These are phyloP conservation scores for Cephus pulcher DNA, from an alignment of 2,888 invertebrate species.

Conservation along the genomic window DNA sequence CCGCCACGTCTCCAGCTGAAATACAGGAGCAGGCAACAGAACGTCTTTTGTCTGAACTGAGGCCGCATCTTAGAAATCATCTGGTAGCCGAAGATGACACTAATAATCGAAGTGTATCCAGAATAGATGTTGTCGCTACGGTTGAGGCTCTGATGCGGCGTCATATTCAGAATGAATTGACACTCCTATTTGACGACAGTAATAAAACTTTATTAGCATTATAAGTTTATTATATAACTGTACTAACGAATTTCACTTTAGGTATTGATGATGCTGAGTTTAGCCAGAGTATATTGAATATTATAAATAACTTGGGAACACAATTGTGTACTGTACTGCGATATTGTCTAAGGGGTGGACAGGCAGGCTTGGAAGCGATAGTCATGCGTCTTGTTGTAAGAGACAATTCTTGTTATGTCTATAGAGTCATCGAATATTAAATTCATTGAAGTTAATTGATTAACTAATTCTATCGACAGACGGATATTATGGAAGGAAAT, in stretches of 20 bases:
- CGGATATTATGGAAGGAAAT: constrained; percentile 21
- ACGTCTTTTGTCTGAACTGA: constrained; percentile 39
- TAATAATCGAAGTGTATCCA: constrained; percentile 22
- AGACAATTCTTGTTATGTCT: constrained; percentile 13
- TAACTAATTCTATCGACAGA: constrained; percentile 21
- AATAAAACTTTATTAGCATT: too few species aligned
- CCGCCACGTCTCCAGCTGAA: constrained; percentile 18
- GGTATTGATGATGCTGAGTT: constrained; percentile 40
- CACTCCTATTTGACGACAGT: constrained; percentile 31
- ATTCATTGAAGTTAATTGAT: not conserved
- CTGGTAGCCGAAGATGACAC: constrained; percentile 31
- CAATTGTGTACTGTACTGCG: constrained; percentile 45
- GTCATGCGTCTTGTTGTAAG: constrained; percentile 64
- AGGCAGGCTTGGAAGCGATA: constrained; percentile 63
- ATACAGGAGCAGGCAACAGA: constrained; percentile 39
- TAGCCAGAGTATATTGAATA: constrained; percentile 33
- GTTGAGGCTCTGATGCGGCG: constrained; percentile 40
- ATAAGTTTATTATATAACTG: too few species aligned
- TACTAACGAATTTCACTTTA: constrained; percentile 22
- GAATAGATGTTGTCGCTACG: constrained; percentile 42
- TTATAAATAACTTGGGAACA: constrained; percentile 35
- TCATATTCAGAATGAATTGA: constrained; percentile 34
- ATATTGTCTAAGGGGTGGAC: constrained; percentile 56
- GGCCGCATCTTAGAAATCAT: constrained; percentile 39
- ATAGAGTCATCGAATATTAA: not conserved